Base-by-base conservation (phyloP, 35 echinoderm and acorn worm species). In the Hemicentrotus pulcherrimus region DNA sequence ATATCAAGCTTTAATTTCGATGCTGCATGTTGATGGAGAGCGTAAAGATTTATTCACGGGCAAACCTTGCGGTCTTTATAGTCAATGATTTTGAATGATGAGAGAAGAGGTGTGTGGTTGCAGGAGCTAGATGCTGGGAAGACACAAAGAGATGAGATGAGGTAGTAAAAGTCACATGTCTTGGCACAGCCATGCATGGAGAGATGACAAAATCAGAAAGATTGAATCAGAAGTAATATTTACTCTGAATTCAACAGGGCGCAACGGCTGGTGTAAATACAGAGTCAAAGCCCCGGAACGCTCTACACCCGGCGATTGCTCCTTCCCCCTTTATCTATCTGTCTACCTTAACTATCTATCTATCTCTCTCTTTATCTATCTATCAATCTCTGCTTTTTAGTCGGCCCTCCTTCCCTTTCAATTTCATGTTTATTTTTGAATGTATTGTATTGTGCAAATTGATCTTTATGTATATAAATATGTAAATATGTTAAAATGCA, bases 181-280 rank as follows among this genome's bases (percentile, higher is more conserved):
- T 93, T 58, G 31, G 10, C 47, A 93, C 32, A 92, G 91, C 46
- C n/a, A 58, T 41, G 30, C 91, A 58, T 32, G 48, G 91, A 47
- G 48, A 93, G 31, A 47, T 48, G 48, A 12, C 65, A n/a, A 78
- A 78, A 78, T 78, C 65, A 93, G 91, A 93, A 93, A 90, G 88
- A 33, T 47, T 31, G 30, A 58, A 58, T 93, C 48, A 46, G 48
- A 58, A 31, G 46, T 58, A 93, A 93, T 93, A 93, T 93, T 93
- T 93, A 93, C 46, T 31, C 22, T 16, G 31, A 58, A 50, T 46
- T 93, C 91, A 93, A 93, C 91, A 93, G 91, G 91, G 91, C 91
- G 48, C 32, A 58, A 93, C 91, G 32, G 13, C n/a, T 31, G 91
- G 14, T 93, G 91, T 93, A 93, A 93, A 93, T 93, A 93, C 48